Percentiles rank a stretch among this genome's conserved stretches.
These are phyloP conservation scores for Limenitis camilla DNA, from an alignment of 2,888 invertebrate species.

Conservation along the genomic window DNA sequence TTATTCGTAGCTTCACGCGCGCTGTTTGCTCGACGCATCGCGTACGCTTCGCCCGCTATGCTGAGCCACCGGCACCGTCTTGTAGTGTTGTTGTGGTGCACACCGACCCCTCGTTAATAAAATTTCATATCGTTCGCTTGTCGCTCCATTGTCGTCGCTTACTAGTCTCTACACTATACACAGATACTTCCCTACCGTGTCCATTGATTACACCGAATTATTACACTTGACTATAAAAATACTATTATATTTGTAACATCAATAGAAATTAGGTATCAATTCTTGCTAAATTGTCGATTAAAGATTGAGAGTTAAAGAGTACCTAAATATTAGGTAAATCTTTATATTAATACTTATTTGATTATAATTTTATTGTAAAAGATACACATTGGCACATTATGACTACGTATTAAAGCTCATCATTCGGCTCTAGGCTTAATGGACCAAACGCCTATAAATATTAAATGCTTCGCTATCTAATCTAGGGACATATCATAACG, in stretches of 20 bases:
- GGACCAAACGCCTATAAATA: constrained; percentile 7
- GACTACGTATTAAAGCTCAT: constrained; percentile 4
- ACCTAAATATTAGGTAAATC: too few species aligned
- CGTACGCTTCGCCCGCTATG: too few species aligned
- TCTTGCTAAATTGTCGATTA: constrained; percentile 14
- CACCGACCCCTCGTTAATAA: constrained; percentile 68
- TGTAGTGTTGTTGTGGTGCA: constrained; percentile 42
- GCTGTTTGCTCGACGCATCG: constrained; percentile 49
- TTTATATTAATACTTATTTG: too few species aligned
- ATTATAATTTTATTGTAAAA: background rate
- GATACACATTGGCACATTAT: background rate
- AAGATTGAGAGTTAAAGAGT: too few species aligned
- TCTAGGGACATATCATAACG: constrained; percentile 12
- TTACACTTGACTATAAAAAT: constrained; percentile 49
- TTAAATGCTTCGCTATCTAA: constrained; percentile 14
- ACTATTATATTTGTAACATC: constrained; percentile 32
- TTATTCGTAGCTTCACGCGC: constrained; percentile 74
- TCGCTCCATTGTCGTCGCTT: constrained; percentile 49
- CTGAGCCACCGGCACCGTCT: constrained; percentile 35
- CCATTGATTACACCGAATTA: constrained; percentile 51
- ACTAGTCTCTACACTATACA: constrained; percentile 21
- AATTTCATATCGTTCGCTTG: constrained; percentile 58
- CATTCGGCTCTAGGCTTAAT: constrained; percentile 6
- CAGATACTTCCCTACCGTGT: constrained; percentile 25
- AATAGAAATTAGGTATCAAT: constrained; percentile 28